Conservation (phyloP, 2,113 vertebrate genomes). For the Merops nubicus region DNA sequence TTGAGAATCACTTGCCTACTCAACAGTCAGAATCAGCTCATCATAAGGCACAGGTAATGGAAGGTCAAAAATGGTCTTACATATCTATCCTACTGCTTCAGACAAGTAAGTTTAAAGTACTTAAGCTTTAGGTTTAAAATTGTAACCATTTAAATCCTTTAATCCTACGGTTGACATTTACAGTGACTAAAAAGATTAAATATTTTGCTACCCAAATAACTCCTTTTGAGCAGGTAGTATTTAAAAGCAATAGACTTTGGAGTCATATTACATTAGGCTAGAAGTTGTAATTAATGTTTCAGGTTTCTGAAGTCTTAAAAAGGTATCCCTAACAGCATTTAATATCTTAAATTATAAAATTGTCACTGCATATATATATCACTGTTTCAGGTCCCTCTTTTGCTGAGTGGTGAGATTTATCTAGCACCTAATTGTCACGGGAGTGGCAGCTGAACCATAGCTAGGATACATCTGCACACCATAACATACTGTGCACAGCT, state of each 20-base stretch:
- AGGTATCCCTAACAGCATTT: background rate
- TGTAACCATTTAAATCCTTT: slow-evolving; percentile 67
- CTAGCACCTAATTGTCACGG: background rate
- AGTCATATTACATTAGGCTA: slow-evolving; percentile 57
- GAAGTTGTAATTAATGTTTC: slow-evolving; percentile 59
- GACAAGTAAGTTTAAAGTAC: slow-evolving; percentile 44
- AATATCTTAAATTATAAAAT: background rate
- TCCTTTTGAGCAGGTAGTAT: slow-evolving; percentile 72
- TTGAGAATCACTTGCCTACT: slow-evolving; percentile 5
- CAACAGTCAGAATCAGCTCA: slow-evolving; percentile 29
- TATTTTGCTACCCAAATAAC: slow-evolving; percentile 70
- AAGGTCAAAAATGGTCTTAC: background rate
- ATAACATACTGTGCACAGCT: background rate
- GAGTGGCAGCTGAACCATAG: background rate
- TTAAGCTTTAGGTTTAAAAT: slow-evolving; percentile 68
- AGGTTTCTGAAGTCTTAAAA: slow-evolving; percentile 48
- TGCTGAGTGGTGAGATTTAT: background rate
- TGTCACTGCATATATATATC: background rate
- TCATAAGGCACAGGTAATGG: background rate
- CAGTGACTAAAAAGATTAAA: slow-evolving; percentile 69
- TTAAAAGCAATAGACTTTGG: slow-evolving; percentile 76
- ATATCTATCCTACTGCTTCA: background rate
- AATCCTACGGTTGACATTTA: slow-evolving; percentile 73
- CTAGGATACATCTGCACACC: fast-evolving
- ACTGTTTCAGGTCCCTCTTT: slow-evolving; percentile 28